A percentile compares a stretch with the other conserved stretches of the same genome.
phyloP scores from a whole-genome alignment of 1,140 invertebrate species.

The Drosophila ficusphila region DNA sequence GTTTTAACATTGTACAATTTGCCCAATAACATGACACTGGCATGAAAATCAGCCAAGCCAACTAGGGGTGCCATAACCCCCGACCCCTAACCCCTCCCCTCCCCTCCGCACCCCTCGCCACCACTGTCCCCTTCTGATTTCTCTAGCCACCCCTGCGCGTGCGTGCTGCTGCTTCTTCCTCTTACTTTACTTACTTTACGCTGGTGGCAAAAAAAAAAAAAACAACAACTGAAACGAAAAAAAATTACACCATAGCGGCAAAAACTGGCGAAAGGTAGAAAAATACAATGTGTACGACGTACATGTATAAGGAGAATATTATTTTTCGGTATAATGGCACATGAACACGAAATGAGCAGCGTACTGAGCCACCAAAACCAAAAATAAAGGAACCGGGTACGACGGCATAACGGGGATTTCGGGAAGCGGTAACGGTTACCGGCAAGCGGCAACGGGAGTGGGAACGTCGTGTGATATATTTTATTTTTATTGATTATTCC shows the following conservation, averaged over 20 bases:
- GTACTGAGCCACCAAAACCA: slow-evolving; percentile 13
- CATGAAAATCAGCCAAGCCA: slow-evolving; percentile 66
- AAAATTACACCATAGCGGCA: slow-evolving; percentile 58
- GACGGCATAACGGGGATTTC: neutral
- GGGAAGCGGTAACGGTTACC: slow-evolving; percentile 20
- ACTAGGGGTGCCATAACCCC: slow-evolving; percentile 60
- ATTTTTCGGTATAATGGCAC: slow-evolving; percentile 81
- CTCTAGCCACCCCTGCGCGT: slow-evolving; percentile 67
- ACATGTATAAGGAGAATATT: slow-evolving; percentile 60
- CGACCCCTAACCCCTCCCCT: neutral
- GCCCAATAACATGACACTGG: slow-evolving; percentile 77
- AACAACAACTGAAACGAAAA: slow-evolving; percentile 38
- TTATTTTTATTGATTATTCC: slow-evolving; percentile 82
- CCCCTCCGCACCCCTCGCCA: too few relatives aligned
- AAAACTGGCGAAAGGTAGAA: slow-evolving; percentile 54
- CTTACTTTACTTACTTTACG: slow-evolving; percentile 57
- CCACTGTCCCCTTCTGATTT: neutral
- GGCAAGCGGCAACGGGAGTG: slow-evolving; percentile 9
- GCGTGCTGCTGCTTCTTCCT: slow-evolving; percentile 54
- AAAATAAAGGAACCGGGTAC: slow-evolving; percentile 18
- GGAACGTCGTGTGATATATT: slow-evolving; percentile 75
- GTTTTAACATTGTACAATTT: slow-evolving; percentile 75
- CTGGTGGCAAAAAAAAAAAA: slow-evolving; percentile 60
- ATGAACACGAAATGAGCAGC: slow-evolving; percentile 80
- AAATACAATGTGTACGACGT: slow-evolving; percentile 23